phyloP scores from a whole-genome alignment of 1,140 invertebrate species.

The Aricia agestis region DNA sequence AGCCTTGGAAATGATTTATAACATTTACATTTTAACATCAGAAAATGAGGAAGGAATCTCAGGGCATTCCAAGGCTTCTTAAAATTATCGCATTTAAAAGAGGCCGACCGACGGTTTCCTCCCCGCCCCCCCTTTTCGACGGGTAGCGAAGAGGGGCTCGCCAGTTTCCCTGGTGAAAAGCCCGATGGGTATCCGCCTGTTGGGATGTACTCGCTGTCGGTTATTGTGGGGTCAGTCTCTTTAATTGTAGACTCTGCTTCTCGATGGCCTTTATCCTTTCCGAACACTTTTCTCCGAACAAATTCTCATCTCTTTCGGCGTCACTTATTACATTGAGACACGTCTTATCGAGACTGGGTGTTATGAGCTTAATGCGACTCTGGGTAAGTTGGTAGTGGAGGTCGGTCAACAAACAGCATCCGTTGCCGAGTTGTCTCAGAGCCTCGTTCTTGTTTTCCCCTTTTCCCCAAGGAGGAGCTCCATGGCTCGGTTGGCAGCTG shows the following conservation, averaged over 20 bases:
- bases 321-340: too few relatives aligned
- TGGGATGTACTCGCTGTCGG: neutral
- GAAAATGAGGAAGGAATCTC: too few relatives aligned
- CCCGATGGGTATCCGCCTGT: neutral
- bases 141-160: conserved; percentile 28
- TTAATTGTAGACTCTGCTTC: conserved; percentile 28
- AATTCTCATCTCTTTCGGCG: too few relatives aligned
- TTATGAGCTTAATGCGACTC: conserved; percentile 22
- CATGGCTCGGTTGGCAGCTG: too few relatives aligned
- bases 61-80: too few relatives aligned
- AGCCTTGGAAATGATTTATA: too few relatives aligned
- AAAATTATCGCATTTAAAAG: too few relatives aligned
- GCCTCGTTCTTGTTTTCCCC: conserved; percentile 24
- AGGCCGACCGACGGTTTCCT: conserved; percentile 19
- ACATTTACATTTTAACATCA: too few relatives aligned
- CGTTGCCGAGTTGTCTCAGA: too few relatives aligned
- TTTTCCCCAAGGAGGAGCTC: too few relatives aligned
- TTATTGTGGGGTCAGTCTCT: conserved; percentile 19
- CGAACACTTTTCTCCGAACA: conserved; percentile 28
- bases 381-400: conserved; percentile 26
- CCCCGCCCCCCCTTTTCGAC: conserved; percentile 33
- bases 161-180: conserved; percentile 32
- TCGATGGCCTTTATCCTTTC: conserved; percentile 37
- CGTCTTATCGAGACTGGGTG: too few relatives aligned
- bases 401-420: too few relatives aligned